Evolutionary conservation across 1,140 invertebrate genomes (phyloP).

Genomic region (Camponotus vicinus): DNA sequence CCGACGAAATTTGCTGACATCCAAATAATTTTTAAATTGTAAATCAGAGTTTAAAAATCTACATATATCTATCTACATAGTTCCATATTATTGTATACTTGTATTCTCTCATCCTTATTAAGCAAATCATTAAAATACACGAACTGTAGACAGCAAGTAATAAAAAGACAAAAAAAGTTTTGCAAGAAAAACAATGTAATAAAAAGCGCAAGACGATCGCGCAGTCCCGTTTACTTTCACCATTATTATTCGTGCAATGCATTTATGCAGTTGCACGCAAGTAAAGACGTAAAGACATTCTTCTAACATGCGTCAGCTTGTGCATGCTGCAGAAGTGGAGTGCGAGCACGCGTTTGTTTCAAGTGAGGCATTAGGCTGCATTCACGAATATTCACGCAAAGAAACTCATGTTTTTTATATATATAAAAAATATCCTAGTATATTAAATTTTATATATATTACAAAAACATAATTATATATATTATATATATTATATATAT

Average conservation of each 20-base stretch:
- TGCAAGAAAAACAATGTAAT: not conserved
- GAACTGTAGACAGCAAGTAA: not conserved
- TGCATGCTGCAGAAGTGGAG: constrained; percentile 21
- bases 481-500: not conserved
- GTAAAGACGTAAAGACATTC: constrained; percentile 62
- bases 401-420: not conserved
- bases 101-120: too few relatives aligned
- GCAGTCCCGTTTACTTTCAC: constrained; percentile 21
- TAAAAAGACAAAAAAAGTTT: not conserved
- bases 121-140: not conserved
- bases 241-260: constrained; percentile 44
- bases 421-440: too few relatives aligned
- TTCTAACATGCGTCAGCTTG: constrained; percentile 37
- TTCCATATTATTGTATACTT: not conserved
- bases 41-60: not conserved
- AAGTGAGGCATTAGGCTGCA: constrained; percentile 61
- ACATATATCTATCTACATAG: too few relatives aligned
- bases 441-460: too few relatives aligned
- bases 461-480: too few relatives aligned
- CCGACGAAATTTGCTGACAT: not conserved
- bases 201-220: not conserved
- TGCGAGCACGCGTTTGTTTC: constrained; percentile 57
- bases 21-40: not conserved
- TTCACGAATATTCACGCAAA: not conserved
- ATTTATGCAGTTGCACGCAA: constrained; percentile 70